Evolutionary conservation across 1,140 invertebrate genomes (phyloP).

Genomic region (Euura lappo): DNA sequence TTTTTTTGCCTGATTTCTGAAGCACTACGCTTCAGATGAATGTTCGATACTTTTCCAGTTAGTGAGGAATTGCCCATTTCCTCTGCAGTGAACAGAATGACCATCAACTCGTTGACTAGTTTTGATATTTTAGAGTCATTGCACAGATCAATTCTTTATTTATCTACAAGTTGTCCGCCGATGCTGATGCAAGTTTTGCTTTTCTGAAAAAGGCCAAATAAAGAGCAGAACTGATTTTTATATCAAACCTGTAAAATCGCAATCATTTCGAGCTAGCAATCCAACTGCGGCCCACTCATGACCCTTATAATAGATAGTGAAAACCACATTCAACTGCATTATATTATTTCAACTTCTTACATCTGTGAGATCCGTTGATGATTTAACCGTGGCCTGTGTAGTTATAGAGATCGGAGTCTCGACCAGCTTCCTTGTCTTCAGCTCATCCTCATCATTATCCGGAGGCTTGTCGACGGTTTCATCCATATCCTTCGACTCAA

Average conservation of each 20-base stretch:
- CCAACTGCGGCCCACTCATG: conserved; percentile 1
- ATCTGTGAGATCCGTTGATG: neutral
- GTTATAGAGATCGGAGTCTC: neutral
- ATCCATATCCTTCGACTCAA: neutral
- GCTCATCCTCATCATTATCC: neutral
- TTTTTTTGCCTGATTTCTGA: conserved; percentile 1
- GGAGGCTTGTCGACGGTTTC: neutral
- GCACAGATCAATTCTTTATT: neutral
- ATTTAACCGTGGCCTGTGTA: neutral
- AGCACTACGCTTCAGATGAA: conserved; percentile 2
- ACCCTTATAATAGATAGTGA: neutral
- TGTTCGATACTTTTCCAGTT: neutral
- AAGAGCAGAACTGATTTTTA: neutral
- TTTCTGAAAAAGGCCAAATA: neutral
- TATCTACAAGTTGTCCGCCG: neutral
- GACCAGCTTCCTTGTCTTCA: neutral
- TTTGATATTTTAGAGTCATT: neutral
- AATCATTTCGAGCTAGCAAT: neutral
- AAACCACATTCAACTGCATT: neutral
- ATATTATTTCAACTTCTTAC: neutral
- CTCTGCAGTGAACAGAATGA: neutral
- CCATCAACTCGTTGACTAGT: neutral
- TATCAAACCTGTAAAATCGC: conserved; percentile 1
- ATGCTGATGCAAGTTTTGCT: neutral
- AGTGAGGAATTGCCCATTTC: neutral